phyloP scores from a whole-genome alignment of 2,797 vertebrate genomes.

The Decapterus maruadsi region DNA sequence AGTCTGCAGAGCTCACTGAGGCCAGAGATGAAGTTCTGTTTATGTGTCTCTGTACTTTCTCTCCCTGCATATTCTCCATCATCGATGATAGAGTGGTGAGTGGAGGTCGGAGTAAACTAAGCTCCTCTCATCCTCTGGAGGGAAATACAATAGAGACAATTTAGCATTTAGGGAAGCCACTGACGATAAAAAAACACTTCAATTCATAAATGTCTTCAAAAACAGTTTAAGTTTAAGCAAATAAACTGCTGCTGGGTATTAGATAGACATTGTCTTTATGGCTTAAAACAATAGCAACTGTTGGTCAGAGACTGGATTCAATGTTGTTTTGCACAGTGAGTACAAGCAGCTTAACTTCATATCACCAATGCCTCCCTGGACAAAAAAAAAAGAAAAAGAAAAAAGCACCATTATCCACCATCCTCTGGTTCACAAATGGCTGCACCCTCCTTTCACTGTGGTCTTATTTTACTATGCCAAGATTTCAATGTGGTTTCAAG shows the following conservation, averaged over 20 bases:
- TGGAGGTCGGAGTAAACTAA: background rate
- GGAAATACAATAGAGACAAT: background rate
- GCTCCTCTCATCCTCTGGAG: background rate
- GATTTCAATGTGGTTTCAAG: no score
- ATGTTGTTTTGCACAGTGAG: no score
- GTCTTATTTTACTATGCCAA: no score
- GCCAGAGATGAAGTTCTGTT: conserved; percentile 31
- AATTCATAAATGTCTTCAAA: no score
- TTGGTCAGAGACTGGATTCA: background rate
- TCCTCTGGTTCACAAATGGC: no score
- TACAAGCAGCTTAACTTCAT: no score
- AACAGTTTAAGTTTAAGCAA: background rate
- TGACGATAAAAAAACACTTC: background rate
- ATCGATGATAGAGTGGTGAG: no score
- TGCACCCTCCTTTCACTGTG: no score
- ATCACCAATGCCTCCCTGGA: no score
- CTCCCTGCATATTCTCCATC: background rate
- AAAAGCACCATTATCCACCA: no score
- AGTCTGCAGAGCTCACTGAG: conserved; percentile 5
- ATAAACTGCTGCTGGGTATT: background rate
- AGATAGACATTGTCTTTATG: background rate
- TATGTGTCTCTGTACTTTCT: background rate
- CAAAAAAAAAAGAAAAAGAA: no score
- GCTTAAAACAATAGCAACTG: background rate
- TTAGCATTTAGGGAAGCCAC: background rate